These are phyloP conservation scores for Archocentrus centrarchus DNA, from an alignment of 2,113 vertebrate genomes.

Conservation along the genomic window DNA sequence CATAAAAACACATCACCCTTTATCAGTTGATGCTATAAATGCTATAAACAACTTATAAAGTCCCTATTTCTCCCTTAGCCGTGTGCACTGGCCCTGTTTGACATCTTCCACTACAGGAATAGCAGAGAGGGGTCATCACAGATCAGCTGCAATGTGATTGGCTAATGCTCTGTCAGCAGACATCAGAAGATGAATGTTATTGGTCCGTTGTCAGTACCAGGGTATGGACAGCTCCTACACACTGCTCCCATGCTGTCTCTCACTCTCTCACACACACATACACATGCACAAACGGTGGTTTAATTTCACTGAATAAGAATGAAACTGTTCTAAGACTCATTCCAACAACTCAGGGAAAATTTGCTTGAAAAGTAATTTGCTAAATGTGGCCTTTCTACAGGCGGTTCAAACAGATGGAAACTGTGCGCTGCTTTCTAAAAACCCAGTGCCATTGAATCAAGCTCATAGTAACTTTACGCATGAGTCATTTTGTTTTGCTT, in stretches of 20 bases:
- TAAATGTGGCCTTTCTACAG: not conserved
- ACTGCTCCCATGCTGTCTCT: slow-evolving; percentile 37
- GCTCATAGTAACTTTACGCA: slow-evolving; percentile 36
- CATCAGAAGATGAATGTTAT: slow-evolving; percentile 92
- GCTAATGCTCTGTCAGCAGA: slow-evolving; percentile 91
- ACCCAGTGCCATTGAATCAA: slow-evolving; percentile 26
- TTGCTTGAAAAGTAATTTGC: not conserved
- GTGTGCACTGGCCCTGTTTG: slow-evolving; percentile 30
- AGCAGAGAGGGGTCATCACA: slow-evolving; percentile 80
- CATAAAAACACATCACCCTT: slow-evolving; percentile 1
- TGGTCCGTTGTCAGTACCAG: slow-evolving; percentile 82
- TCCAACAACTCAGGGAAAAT: not conserved
- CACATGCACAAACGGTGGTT: not conserved
- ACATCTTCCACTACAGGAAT: slow-evolving; percentile 52
- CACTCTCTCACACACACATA: not conserved
- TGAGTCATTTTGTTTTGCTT: slow-evolving; percentile 45
- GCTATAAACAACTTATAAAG: slow-evolving; percentile 11
- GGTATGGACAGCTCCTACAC: slow-evolving; percentile 71
- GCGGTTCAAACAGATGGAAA: not conserved
- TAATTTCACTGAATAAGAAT: slow-evolving; percentile 8
- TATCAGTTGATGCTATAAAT: not conserved
- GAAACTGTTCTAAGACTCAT: not conserved
- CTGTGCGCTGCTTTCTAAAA: not conserved
- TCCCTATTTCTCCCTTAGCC: slow-evolving; percentile 18
- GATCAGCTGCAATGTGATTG: slow-evolving; percentile 86